Conservation (phyloP, 2,888 invertebrate genomes). For the Hirtodrosophila trivittata region DNA sequence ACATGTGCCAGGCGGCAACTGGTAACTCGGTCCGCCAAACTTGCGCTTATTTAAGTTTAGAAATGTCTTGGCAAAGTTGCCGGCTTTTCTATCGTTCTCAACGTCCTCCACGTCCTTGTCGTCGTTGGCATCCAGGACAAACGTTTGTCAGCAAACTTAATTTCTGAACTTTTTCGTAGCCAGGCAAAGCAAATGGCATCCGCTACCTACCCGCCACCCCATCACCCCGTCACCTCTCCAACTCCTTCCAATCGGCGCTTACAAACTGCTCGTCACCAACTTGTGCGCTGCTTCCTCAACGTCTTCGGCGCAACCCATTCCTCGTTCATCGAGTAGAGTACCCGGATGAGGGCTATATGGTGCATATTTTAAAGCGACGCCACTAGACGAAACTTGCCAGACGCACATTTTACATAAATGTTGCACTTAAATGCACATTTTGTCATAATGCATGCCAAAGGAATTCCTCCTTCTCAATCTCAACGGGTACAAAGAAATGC, state of each 20-base stretch:
- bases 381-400: slow-evolving; percentile 69
- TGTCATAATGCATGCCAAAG: slow-evolving; percentile 63
- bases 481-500: slow-evolving; percentile 7
- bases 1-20: slow-evolving; percentile 63
- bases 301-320: slow-evolving; percentile 17
- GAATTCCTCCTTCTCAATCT: not conserved
- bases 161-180: slow-evolving; percentile 74
- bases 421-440: slow-evolving; percentile 80
- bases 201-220: slow-evolving; percentile 14
- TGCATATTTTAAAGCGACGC: slow-evolving; percentile 70
- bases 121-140: slow-evolving; percentile 51
- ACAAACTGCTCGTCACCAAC: slow-evolving; percentile 75
- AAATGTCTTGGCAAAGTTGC: slow-evolving; percentile 71
- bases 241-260: slow-evolving; percentile 50
- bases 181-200: slow-evolving; percentile 63
- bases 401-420: slow-evolving; percentile 80
- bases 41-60: slow-evolving; percentile 78
- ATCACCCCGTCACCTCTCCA: not conserved
- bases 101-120: not conserved
- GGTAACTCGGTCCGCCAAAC: slow-evolving; percentile 62
- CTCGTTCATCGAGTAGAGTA: not conserved
- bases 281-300: slow-evolving; percentile 65
- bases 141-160: slow-evolving; percentile 80
- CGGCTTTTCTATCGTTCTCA: not conserved
- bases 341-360: slow-evolving; percentile 1